These are phyloP conservation scores for Anolis carolinensis DNA, from an alignment of 2,113 vertebrate genomes.

Conservation along the genomic window DNA sequence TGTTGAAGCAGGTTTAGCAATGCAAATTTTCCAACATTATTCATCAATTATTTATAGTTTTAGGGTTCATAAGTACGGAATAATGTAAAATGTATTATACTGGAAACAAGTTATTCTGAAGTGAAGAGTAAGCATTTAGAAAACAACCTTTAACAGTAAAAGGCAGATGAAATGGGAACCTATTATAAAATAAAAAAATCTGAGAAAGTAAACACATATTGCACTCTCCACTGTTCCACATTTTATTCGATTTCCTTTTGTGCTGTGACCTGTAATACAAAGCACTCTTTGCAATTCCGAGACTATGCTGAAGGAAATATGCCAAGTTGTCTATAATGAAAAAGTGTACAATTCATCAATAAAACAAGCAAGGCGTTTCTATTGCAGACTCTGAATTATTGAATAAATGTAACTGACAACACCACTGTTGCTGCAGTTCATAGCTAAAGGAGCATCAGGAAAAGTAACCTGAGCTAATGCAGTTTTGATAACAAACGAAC, in stretches of 20 bases:
- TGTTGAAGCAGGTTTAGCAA: constrained; percentile 10
- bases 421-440: constrained; percentile 27
- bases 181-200: constrained; percentile 17
- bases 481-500: constrained; percentile 23
- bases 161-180: constrained; percentile 12
- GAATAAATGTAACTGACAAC: constrained; percentile 44
- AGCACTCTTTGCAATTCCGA: constrained; percentile 40
- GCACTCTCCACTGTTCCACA: constrained; percentile 30
- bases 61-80: constrained; percentile 47
- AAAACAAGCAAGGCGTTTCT: constrained; percentile 52
- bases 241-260: constrained; percentile 40
- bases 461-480: constrained; percentile 23
- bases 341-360: constrained; percentile 50
- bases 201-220: constrained; percentile 34
- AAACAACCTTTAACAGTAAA: constrained; percentile 23
- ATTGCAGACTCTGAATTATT: constrained; percentile 42
- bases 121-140: constrained; percentile 42
- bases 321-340: constrained; percentile 59
- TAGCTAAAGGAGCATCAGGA: constrained; percentile 33
- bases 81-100: constrained; percentile 40
- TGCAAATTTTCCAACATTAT: constrained; percentile 7
- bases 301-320: constrained; percentile 47
- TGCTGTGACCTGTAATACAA: constrained; percentile 45
- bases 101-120: constrained; percentile 37
- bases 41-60: constrained; percentile 52